These are phyloP conservation scores for Phyto melanocephala DNA, from an alignment of 2,888 invertebrate species.

Conservation along the genomic window DNA sequence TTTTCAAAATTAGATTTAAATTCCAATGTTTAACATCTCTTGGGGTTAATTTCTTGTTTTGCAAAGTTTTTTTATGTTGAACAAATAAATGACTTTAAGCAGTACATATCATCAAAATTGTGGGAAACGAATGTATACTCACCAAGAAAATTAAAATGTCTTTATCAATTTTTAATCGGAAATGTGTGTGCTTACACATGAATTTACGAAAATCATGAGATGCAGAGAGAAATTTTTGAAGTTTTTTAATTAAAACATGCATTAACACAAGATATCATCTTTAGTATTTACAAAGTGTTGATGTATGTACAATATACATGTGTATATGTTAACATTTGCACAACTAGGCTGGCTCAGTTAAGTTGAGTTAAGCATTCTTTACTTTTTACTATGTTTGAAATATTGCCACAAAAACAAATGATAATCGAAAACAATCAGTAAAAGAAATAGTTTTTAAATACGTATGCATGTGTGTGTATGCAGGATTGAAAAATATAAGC, in stretches of 20 bases:
- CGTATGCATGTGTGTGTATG: too few relatives aligned
- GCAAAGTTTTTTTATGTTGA: background rate
- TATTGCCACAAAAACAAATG: too few relatives aligned
- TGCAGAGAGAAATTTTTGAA: background rate
- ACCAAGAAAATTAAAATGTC: background rate
- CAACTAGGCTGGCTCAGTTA: too few relatives aligned
- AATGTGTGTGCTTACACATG: background rate
- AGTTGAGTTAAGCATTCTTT: too few relatives aligned
- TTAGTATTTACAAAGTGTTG: background rate
- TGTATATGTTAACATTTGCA: too few relatives aligned
- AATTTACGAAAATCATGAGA: background rate
- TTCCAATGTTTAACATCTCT: too few relatives aligned
- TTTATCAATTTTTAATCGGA: background rate
- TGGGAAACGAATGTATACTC: background rate
- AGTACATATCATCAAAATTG: background rate
- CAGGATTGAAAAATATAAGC: too few relatives aligned
- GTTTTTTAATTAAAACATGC: constrained; percentile 15
- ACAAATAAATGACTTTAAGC: background rate
- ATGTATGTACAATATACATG: too few relatives aligned
- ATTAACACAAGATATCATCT: background rate
- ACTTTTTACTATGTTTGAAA: too few relatives aligned
- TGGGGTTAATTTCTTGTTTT: background rate
- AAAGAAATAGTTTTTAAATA: too few relatives aligned
- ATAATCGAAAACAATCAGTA: too few relatives aligned
- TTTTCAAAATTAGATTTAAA: too few relatives aligned